Conservation (phyloP, 1,140 invertebrate genomes). For the Thaumetopoea pityocampa region DNA sequence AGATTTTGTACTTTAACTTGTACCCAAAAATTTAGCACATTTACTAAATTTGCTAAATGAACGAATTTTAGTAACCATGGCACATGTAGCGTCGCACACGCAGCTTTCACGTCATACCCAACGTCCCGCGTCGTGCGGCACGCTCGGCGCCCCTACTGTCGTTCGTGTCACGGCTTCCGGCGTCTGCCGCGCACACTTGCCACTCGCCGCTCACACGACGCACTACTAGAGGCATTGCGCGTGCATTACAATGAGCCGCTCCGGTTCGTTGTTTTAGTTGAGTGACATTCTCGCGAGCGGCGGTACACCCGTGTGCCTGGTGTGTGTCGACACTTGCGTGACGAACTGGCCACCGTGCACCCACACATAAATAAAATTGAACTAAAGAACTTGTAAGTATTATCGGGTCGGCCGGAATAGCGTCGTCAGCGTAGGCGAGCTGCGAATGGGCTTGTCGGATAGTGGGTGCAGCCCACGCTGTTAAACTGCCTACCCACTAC, state of each 20-base stretch:
- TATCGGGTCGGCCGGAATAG: constrained; percentile 40
- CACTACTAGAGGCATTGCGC: constrained; percentile 17
- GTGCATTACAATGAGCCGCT: constrained; percentile 19
- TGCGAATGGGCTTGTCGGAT: constrained; percentile 45
- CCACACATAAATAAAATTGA: constrained; percentile 32
- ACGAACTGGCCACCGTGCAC: constrained; percentile 17
- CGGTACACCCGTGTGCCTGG: constrained; percentile 5
- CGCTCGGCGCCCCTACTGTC: constrained; percentile 7
- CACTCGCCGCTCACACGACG: constrained; percentile 32
- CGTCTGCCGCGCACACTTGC: constrained; percentile 28
- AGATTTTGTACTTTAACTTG: too few relatives aligned
- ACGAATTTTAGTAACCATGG: too few relatives aligned
- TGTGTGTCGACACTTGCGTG: constrained; percentile 9
- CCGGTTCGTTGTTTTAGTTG: constrained; percentile 17
- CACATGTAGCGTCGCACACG: too few relatives aligned
- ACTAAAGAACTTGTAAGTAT: constrained; percentile 31
- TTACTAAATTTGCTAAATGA: too few relatives aligned
- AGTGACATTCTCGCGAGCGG: constrained; percentile 6
- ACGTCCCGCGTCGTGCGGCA: neutral
- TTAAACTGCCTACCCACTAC: constrained; percentile 17
- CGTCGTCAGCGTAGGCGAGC: constrained; percentile 38
- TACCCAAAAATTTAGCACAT: too few relatives aligned
- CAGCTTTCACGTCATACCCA: too few relatives aligned
- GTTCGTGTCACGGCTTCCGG: constrained; percentile 67
- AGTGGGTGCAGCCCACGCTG: constrained; percentile 28